Base-by-base conservation (phyloP, 1,140 invertebrate species). In the Cydia splendana region DNA sequence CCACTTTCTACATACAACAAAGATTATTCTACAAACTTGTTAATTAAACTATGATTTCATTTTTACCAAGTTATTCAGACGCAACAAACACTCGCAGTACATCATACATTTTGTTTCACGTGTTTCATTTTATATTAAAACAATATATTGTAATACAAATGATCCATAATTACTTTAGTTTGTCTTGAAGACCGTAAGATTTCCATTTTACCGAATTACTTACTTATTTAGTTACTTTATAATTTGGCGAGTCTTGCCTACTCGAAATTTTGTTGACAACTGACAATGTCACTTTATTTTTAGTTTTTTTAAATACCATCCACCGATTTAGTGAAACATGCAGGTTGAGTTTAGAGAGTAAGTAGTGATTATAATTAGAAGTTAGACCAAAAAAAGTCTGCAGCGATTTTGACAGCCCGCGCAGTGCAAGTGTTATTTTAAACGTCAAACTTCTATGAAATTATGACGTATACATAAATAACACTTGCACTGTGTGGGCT, bases 141-240 rank as follows among this genome's bases (percentile, higher is more conserved):
- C 38, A 79, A 77, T 74, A 79, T 77, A 77, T 77, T 75, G 24
- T 79, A 67, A 42, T 77, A 79, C 48, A 79, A 71, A 75, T 77
- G 75, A 65, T 79, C 76, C n/a, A 79, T 79, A 30, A 79, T 74
- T 18, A 20, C 13, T 38, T 74, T 75, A 10, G 78, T 77, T 20
- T 79, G 73, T 20, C 71, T 79, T n/a, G 78, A 76, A 13, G 78
- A 76, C 2, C 62, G 74, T 12, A 75, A 34, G 38, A 79, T 77
- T 79, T 77, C 78, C 79, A 82, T 82, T 53, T 76, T 76, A 76
- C 74, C 75, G 74, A 75, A 79, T 79, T 78, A 65, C n/a, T n/a
- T 57, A 69, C 78, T 53, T 12, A n/a, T 53, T 53, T 53, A n/a
- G 18, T 15, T 53, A 53, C 53, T 62, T 78, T 78, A 71, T 77